These are phyloP conservation scores for Cephalopterus ornatus DNA, from an alignment of 2,113 vertebrate genomes.

Conservation along the genomic window DNA sequence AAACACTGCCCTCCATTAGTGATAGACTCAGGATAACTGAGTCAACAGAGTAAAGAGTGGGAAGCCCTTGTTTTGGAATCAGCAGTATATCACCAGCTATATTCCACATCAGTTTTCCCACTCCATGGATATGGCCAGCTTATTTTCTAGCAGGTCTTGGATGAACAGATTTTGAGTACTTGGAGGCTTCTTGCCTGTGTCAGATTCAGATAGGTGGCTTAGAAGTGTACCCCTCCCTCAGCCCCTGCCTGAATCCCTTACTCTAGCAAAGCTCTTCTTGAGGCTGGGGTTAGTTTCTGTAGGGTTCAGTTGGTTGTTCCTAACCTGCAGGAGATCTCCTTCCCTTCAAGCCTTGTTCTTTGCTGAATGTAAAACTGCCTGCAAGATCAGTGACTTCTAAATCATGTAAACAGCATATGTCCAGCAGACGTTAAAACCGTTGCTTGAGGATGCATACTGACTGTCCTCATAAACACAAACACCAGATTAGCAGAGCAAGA, in stretches of 20 bases:
- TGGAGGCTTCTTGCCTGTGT: not conserved
- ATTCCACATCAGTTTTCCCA: not conserved
- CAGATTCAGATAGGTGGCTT: not conserved
- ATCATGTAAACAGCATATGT: not conserved
- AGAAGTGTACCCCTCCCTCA: not conserved
- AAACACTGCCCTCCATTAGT: not conserved
- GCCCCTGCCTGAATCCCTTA: not conserved
- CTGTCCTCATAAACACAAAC: slow-evolving; percentile 3
- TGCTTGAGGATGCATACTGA: slow-evolving; percentile 2
- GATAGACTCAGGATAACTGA: not conserved
- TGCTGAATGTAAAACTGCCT: not conserved
- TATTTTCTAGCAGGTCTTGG: not conserved
- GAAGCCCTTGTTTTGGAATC: not conserved
- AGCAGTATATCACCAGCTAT: not conserved
- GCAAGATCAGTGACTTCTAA: not conserved
- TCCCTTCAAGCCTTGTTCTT: not conserved
- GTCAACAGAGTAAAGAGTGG: not conserved
- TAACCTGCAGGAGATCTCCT: not conserved
- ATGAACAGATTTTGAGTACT: not conserved
- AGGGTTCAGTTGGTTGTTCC: not conserved
- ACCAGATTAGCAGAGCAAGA: slow-evolving; percentile 1
- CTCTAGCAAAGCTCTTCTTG: not conserved
- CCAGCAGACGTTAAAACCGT: not conserved
- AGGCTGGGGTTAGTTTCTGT: not conserved
- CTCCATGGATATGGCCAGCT: not conserved